Conservation (phyloP, 1,140 invertebrate genomes). For the Pseudomyrmex gracilis region DNA sequence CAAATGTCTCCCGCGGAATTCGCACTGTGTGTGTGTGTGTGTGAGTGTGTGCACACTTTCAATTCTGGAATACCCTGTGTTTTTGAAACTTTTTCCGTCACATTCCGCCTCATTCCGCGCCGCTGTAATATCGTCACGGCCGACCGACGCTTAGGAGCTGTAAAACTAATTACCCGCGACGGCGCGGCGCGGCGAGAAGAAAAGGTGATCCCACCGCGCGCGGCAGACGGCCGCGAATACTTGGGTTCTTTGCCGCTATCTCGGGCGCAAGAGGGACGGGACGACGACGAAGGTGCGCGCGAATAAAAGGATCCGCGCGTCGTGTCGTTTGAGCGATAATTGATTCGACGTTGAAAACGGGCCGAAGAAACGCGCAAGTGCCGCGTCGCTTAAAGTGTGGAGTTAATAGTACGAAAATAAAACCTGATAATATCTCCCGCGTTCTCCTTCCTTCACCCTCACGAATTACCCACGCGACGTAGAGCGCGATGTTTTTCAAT, state of each 20-base stretch:
- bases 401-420: constrained; percentile 25
- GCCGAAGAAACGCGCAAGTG: background rate
- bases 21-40: background rate
- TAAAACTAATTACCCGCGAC: constrained; percentile 60
- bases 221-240: constrained; percentile 11
- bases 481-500: no score
- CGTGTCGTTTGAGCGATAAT: constrained; percentile 49
- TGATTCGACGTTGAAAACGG: constrained; percentile 33
- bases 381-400: constrained; percentile 15
- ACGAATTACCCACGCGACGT: background rate
- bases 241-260: constrained; percentile 47
- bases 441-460: background rate
- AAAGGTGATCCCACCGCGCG: constrained; percentile 12
- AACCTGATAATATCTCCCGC: background rate
- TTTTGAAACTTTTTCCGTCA: constrained; percentile 14
- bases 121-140: constrained; percentile 25
- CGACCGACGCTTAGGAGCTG: constrained; percentile 42
- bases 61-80: background rate
- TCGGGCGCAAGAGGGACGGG: background rate
- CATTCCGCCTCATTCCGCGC: constrained; percentile 5
- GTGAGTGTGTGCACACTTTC: background rate
- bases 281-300: constrained; percentile 25
- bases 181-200: constrained; percentile 33
- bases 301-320: constrained; percentile 25
- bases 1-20: background rate